Base-by-base conservation (phyloP, 1,140 invertebrate species). In the Lethocerus indicus region DNA sequence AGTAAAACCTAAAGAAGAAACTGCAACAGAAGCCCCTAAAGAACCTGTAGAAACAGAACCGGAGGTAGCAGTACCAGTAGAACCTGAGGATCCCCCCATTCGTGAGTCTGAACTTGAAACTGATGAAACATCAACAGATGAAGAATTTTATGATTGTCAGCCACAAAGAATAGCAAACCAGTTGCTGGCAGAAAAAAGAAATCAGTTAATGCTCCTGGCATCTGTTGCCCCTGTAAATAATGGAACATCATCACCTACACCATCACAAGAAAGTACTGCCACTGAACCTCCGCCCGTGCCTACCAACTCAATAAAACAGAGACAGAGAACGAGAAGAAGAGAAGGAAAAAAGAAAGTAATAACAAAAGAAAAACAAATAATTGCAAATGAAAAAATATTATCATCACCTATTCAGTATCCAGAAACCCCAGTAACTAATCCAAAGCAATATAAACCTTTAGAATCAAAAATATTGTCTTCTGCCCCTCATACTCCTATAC, bases 131-230 rank as follows among this genome's bases (percentile, higher is more conserved):
- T 81, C 83, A 36, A 85, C 83, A 1, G 85, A 88, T 61, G 83
- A 87, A 66, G 82, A 86, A 55, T 87, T 87, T 64, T 87, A 87
- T 61, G 83, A 87, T 61, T 74, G 83, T 56, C 71, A 84, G 67
- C 84, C 84, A 1, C 79, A 84, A 54, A 70, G 70, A 52, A 59
- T 81, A 37, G 77, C 76, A 1, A 79, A 72, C 47, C 81, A 83
- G 62, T 46, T 81, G 41, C 57, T 83, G 21, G 73, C 74, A 9
- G 79, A 85, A 56, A 84, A 58, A 63, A 71, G 79, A 5, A 79
- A 80, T 56, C 77, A 81, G 52, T 52, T 80, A 28, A 63, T 80
- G 58, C 56, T 71, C 2, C 57, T 75, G 35, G 73, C 75, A 1
- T 67, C 72, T 2, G 69, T 71, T 4, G 71, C 61, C 1, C 58